Evolutionary conservation across 2,888 invertebrate genomes (phyloP), one percentile per base, ranked within the genome.

Genomic region (Chrysomela aeneicollis): DNA sequence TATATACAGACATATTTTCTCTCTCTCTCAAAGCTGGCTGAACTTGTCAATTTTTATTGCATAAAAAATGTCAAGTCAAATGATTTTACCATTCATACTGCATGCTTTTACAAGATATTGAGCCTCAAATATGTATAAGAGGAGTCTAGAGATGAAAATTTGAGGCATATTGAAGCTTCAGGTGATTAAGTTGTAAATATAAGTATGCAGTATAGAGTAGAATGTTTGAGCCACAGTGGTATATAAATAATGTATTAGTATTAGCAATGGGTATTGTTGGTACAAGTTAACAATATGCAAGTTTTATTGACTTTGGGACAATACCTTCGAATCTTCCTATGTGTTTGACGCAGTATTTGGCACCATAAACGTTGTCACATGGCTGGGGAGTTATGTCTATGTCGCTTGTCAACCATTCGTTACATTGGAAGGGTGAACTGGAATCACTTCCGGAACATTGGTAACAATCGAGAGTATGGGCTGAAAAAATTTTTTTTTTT

Each of bases 281-380:
- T n/a, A n/a, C n/a, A n/a, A n/a, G 86, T 75, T 87, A 86, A 84
- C 93, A 93, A 78, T 86, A 86, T 74, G 84, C 81, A 1, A 92
- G 87, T 26, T 26, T 26, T 6, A 26, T 26, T 26, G 26, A 5
- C 26, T 26, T 26, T 26, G 26, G 6, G 6, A 21, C 21, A 54
- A 59, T 85, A 93, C 93, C 95, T 91, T 94, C 94, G 77, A 87
- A 94, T 79, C 97, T 88, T 70, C 97, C 97, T 66, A 94, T 92
- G 78, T 94, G 93, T 85, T 98, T 98, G 74, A 98, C 88, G 83
- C 98, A 98, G 82, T 90, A 97, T 77, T 90, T 87, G 15, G 97
- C 95, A 71, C 89, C 90, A 80, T 93, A 93, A 66, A 97, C 92
- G 64, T 87, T 85, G 71, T 90, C 88, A 83, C 96, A 96, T 75